A percentile compares a stretch with the other conserved stretches of the same genome.
phyloP scores from a whole-genome alignment of 2,113 vertebrate genomes.

The Platysternon megacephalum region DNA sequence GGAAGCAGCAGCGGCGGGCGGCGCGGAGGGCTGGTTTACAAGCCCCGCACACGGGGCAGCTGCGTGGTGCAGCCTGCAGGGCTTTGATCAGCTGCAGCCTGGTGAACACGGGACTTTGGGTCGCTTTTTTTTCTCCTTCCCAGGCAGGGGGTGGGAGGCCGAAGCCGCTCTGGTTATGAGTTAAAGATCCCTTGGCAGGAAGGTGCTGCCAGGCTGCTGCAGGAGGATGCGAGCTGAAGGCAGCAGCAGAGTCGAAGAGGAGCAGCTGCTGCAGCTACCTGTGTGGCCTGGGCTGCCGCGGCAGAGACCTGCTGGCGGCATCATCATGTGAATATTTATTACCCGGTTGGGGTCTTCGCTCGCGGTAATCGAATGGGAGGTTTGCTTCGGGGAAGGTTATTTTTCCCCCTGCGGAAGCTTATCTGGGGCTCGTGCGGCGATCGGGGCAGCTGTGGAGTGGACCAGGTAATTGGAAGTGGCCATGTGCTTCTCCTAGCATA shows the following conservation, averaged over 20 bases:
- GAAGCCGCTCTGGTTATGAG: not conserved
- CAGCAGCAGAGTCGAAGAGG: conserved; percentile 49
- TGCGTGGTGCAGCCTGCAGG: conserved; percentile 11
- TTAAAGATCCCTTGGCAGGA: not conserved
- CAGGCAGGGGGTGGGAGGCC: not conserved
- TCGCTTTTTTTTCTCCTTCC: not conserved
- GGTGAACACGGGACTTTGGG: conserved; percentile 47
- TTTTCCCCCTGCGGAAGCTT: not conserved
- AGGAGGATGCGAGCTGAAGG: conserved; percentile 81
- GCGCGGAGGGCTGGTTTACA: not conserved
- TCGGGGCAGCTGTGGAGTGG: not conserved
- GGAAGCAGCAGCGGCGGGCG: not conserved
- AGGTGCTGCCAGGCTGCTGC: conserved; percentile 41
- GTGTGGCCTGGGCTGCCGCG: conserved; percentile 88
- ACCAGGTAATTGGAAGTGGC: not conserved
- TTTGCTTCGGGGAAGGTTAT: conserved; percentile 15
- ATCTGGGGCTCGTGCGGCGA: not conserved
- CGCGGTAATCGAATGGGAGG: conserved; percentile 19
- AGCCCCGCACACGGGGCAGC: not conserved
- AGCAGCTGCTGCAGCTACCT: conserved; percentile 84
- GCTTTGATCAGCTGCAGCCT: conserved; percentile 34
- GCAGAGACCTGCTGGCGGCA: conserved; percentile 33
- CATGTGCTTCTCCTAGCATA: not conserved
- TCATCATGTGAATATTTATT: conserved; percentile 51
- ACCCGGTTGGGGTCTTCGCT: conserved; percentile 20